Evolutionary conservation across 2,888 invertebrate genomes (phyloP), one percentile per base, ranked within the genome.

Genomic region (Iphiclides podalirius): DNA sequence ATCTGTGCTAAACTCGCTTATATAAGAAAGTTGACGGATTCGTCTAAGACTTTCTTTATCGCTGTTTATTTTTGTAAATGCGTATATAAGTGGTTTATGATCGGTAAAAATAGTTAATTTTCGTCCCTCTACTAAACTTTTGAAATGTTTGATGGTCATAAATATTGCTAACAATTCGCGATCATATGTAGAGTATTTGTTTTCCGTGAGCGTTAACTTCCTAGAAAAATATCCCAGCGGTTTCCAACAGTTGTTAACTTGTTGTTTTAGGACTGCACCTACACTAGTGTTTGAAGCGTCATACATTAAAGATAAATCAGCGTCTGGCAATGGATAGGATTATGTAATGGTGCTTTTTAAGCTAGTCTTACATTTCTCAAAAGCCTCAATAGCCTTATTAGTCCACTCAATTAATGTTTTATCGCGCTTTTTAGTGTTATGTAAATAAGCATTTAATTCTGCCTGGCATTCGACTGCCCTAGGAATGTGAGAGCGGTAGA

Each of bases 201-300:
- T 20, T 54, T 79, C 61, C 0, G 70, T 53, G 13, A 56, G 42
- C 7, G 51, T 58, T 1, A 76, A 54, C 44, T 68, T 35, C 35
- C 14, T 35, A 1, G 35, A 35, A 14, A 35, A 35, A 7, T 26
- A 26, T 26, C 26, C 8, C 6, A 26, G 26, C 3, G 26, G 8
- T 26, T 26, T 2, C 26, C 26, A 26, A 1, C 8, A 7, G 2
- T 2, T 7, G 26, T 7, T 26, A 1, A 26, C 8, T 7, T 4
- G 8, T 26, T 75, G 73, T 43, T 75, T 64, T 11, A 79, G 35
- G 1, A 59, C 63, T 1, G 67, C 69, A 2, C 74, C 76, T 14
- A 70, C 58, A 7, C 71, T 63, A 3, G 36, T 49, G 33, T 69
- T 61, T 0, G 71, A 75, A 1, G 75, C 76, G 52, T 75, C 69